A percentile compares a stretch with the other conserved stretches of the same genome.
These are phyloP conservation scores for Morpho deidamia DNA, from an alignment of 2,888 invertebrate genomes.

Conservation along the genomic window DNA sequence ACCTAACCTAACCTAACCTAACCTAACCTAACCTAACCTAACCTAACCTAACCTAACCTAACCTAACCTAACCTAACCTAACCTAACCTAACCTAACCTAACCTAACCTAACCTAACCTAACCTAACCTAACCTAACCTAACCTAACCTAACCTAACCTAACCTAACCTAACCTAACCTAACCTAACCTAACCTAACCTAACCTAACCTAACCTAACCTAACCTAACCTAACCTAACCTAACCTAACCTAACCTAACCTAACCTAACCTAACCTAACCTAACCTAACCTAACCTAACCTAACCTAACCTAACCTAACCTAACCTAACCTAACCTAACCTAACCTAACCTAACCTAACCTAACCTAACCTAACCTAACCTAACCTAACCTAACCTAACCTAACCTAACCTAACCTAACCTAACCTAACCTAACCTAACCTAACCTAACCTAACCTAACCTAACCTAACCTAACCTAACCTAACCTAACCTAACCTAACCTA, in stretches of 20 bases:
- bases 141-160: conserved; percentile 25
- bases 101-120: conserved; percentile 22
- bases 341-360: conserved; percentile 15
- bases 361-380: conserved; percentile 2
- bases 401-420: conserved; percentile 2
- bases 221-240: conserved; percentile 20
- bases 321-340: conserved; percentile 23
- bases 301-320: conserved; percentile 22
- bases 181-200: conserved; percentile 21
- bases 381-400: conserved; percentile 1
- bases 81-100: conserved; percentile 28
- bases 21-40: conserved; percentile 26
- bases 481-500: conserved; percentile 2
- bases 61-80: conserved; percentile 26
- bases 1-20: conserved; percentile 21
- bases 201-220: conserved; percentile 17
- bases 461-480: conserved; percentile 2
- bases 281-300: conserved; percentile 21
- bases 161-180: conserved; percentile 23
- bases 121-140: conserved; percentile 27
- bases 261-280: conserved; percentile 2
- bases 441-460: conserved; percentile 2
- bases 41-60: conserved; percentile 25
- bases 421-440: conserved; percentile 1
- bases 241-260: conserved; percentile 21